Conservation (phyloP, 2,113 vertebrate species). For the Myocastor coypus region DNA sequence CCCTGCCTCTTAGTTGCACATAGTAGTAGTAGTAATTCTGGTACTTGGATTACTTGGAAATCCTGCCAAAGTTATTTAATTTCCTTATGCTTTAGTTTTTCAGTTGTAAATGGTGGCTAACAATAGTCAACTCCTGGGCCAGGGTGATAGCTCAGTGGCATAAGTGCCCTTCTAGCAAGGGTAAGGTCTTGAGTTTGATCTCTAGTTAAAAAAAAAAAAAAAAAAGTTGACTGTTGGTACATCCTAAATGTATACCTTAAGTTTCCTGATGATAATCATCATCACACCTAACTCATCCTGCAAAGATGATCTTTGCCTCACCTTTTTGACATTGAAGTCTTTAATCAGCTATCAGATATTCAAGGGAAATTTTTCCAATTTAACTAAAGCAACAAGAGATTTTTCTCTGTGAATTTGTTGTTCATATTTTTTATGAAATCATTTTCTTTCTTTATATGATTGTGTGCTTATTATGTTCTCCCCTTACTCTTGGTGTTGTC, state of each 20-base stretch:
- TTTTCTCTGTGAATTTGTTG: background rate
- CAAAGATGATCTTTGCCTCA: background rate
- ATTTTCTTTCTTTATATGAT: background rate
- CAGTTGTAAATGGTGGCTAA: constrained; percentile 3
- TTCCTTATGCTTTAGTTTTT: constrained; percentile 16
- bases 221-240: background rate
- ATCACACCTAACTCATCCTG: background rate
- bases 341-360: background rate
- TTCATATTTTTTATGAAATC: constrained; percentile 22
- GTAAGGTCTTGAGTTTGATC: background rate
- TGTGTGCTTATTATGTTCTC: background rate
- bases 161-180: too few species aligned
- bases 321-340: background rate
- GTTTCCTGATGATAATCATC: background rate
- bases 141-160: too few species aligned
- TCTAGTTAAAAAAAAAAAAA: too few species aligned
- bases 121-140: background rate
- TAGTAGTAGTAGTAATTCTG: too few species aligned
- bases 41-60: constrained; percentile 27
- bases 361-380: background rate
- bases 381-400: constrained; percentile 4
- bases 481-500: background rate
- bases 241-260: constrained; percentile 1
- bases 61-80: constrained; percentile 18
- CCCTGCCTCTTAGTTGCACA: constrained; percentile 22